phyloP scores from a whole-genome alignment of 2,113 vertebrate species.

The Pteronura brasiliensis region DNA sequence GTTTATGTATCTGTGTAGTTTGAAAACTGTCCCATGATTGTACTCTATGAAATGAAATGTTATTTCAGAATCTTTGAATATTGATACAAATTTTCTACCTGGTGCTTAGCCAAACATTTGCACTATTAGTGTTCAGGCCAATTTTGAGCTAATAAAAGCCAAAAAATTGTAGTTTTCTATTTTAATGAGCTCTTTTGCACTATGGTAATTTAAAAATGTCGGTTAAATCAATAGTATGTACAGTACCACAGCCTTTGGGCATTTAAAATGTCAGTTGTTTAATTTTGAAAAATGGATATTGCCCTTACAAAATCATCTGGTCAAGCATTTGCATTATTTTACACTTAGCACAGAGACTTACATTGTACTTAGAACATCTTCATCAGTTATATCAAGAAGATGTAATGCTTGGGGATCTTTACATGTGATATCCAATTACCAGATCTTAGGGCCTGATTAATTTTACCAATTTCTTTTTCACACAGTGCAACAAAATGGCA shows the following conservation, averaged over 20 bases:
- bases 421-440: slow-evolving; percentile 16
- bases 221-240: slow-evolving; percentile 65
- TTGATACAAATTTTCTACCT: background rate
- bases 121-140: background rate
- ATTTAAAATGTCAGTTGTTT: slow-evolving; percentile 71
- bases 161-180: slow-evolving; percentile 23
- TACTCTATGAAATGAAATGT: slow-evolving; percentile 10
- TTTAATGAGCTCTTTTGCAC: slow-evolving; percentile 59
- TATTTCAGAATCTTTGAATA: slow-evolving; percentile 5
- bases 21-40: slow-evolving; percentile 2
- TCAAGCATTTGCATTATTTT: slow-evolving; percentile 65
- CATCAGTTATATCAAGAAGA: slow-evolving; percentile 34
- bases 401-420: slow-evolving; percentile 21
- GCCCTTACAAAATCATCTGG: slow-evolving; percentile 54
- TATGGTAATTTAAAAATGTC: slow-evolving; percentile 66
- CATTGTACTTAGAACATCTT: slow-evolving; percentile 23
- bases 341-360: slow-evolving; percentile 40
- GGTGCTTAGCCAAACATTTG: slow-evolving; percentile 22
- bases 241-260: slow-evolving; percentile 38
- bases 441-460: slow-evolving; percentile 33
- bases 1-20: background rate
- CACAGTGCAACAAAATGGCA: background rate
- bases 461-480: slow-evolving; percentile 3
- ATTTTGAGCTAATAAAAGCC: slow-evolving; percentile 39
- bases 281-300: slow-evolving; percentile 69